Conservation (phyloP, 2,888 invertebrate genomes). For the Cryptus armator region DNA sequence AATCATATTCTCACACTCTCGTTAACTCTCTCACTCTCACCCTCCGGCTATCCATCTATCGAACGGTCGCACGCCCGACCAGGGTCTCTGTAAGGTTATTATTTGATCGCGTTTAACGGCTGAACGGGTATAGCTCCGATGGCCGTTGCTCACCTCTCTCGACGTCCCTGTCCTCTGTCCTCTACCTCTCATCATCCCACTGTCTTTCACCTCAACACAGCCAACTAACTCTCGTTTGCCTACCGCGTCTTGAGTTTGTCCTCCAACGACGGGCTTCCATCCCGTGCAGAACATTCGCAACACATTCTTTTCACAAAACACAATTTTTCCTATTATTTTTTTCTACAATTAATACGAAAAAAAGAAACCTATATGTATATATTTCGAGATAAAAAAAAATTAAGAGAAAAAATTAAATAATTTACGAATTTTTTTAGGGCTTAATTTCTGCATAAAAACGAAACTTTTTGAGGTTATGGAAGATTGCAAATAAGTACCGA, state of each 20-base stretch:
- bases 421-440: too few species aligned
- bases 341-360: neutral
- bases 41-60: conserved; percentile 34
- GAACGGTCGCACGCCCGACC: conserved; percentile 58
- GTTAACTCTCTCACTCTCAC: neutral
- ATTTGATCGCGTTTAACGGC: conserved; percentile 71
- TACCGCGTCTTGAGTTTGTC: conserved; percentile 37
- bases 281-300: neutral
- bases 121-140: conserved; percentile 65
- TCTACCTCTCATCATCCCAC: conserved; percentile 38
- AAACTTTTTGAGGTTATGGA: neutral
- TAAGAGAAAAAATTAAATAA: too few species aligned
- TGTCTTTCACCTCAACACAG: conserved; percentile 45
- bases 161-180: conserved; percentile 35
- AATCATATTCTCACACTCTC: conserved; percentile 57
- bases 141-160: conserved; percentile 63
- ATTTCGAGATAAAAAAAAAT: too few species aligned
- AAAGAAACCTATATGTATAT: neutral
- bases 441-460: neutral
- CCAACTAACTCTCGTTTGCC: conserved; percentile 40
- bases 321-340: neutral
- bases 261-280: conserved; percentile 28
- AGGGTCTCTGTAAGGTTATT: conserved; percentile 70
- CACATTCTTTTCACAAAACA: too few species aligned
- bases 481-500: neutral